These are phyloP conservation scores for Myotis pilosus DNA, from an alignment of 2,797 vertebrate genomes.

Conservation along the genomic window DNA sequence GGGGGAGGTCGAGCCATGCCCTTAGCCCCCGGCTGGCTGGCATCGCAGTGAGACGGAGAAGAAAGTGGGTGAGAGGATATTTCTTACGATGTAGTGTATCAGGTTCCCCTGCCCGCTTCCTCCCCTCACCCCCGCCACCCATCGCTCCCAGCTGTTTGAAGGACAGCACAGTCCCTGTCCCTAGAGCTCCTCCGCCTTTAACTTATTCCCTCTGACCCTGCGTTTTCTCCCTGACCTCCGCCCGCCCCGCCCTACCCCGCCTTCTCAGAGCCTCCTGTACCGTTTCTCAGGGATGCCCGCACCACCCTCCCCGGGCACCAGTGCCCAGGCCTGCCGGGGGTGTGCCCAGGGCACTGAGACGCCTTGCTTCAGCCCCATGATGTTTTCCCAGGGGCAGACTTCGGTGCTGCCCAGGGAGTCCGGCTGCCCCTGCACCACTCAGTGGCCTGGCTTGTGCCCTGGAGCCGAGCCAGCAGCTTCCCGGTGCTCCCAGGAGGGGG, in stretches of 20 bases:
- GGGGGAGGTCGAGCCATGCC: constrained; percentile 42
- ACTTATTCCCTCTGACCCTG: constrained; percentile 64
- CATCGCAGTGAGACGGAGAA: neutral
- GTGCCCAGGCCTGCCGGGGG: constrained; percentile 23
- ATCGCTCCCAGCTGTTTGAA: constrained; percentile 56
- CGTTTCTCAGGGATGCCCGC: constrained; percentile 73
- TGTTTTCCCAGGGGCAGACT: constrained; percentile 25
- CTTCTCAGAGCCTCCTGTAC: constrained; percentile 70
- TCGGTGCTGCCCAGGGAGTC: neutral
- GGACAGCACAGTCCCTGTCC: constrained; percentile 59
- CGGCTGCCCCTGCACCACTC: neutral
- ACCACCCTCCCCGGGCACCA: neutral
- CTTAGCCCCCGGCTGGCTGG: neutral
- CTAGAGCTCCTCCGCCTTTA: constrained; percentile 45
- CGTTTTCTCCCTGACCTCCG: constrained; percentile 8
- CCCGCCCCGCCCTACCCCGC: neutral
- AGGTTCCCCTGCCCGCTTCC: constrained; percentile 28
- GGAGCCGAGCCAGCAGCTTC: neutral
- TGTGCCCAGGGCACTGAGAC: constrained; percentile 11
- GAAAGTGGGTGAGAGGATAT: constrained; percentile 2
- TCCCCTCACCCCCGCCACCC: neutral
- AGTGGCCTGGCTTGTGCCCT: neutral
- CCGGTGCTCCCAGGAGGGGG: neutral
- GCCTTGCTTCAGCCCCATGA: neutral
- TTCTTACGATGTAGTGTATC: constrained; percentile 4